Evolutionary conservation across 1,140 invertebrate genomes (phyloP), one percentile per base, ranked within the genome.

Genomic region (Scaptomyza pallida): DNA sequence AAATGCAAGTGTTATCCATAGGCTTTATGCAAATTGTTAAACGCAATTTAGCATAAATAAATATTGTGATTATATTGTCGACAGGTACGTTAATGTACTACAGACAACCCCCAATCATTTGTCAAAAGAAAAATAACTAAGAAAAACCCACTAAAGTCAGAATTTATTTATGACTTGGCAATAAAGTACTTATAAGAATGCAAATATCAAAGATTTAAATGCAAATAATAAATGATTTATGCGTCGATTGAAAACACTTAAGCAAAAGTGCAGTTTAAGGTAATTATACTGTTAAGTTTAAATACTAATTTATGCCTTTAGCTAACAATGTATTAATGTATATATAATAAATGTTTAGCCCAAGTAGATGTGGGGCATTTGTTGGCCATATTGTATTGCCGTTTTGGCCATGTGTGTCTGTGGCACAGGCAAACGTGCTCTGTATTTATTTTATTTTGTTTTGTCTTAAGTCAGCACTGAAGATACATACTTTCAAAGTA

Each of bases 401-500:
- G 52, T 19, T 30, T 21, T 55, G 33, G 35, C 55, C 41, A 68
- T 52, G 19, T 9, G 21, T 44, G n/a, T n/a, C 23, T 44, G 5
- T 30, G 33, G 23, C 33, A 68, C 47, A 26, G 17, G 16, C 10
- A 61, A 56, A 63, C 51, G 67, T 63, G 67, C 51, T 55, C 26
- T 55, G 57, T 30, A 9, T 26, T 26, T 26, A 4, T 23, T n/a
- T 26, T 26, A 26, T 6, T 26, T 26, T 10, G 5, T 30, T 30
- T 30, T 30, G 8, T 0, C 19, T 67, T 43, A 47, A 62, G 17
- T 16, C 33, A 19, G 59, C 43, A 37, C 54, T 12, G 37, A 52
- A 48, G 45, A 74, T 54, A 70, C 52, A 74, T 54, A 70, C 52
- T 70, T 70, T 69, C 35, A 63, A 71, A 79, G 65, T 60, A 64